Conservation (phyloP, 2,888 invertebrate genomes). For the Pristionchus entomophagus region DNA sequence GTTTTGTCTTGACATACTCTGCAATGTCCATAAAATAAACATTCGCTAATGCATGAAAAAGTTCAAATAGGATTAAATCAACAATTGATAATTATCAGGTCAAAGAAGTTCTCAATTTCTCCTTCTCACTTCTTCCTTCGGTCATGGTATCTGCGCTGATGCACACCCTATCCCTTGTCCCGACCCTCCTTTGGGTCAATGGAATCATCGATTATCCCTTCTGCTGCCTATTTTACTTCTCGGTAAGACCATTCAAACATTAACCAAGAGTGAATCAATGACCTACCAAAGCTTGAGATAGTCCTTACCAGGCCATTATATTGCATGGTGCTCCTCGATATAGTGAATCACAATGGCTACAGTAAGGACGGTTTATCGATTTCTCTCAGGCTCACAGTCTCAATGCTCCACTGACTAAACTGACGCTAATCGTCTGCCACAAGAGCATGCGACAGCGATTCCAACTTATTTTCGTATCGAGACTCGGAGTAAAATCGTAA, state of each 20-base stretch:
- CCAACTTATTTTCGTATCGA: not conserved
- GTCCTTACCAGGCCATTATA: too few species aligned
- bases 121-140: not conserved
- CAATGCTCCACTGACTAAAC: not conserved
- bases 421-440: not conserved
- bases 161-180: not conserved
- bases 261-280: not conserved
- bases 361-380: too few species aligned
- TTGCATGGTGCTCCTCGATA: too few species aligned
- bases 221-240: not conserved
- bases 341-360: too few species aligned
- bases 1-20: not conserved
- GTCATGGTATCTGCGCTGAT: not conserved
- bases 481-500: too few species aligned
- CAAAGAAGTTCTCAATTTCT: not conserved
- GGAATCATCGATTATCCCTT: not conserved
- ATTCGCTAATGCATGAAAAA: too few species aligned
- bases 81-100: conserved; percentile 1
- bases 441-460: not conserved
- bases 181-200: not conserved
- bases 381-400: not conserved
- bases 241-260: not conserved
- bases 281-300: too few species aligned
- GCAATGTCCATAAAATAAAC: too few species aligned
- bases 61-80: too few species aligned